Percentiles rank a stretch among this genome's conserved stretches.
Evolutionary conservation across 2,113 vertebrate genomes (phyloP).

Genomic region (Conger conger): DNA sequence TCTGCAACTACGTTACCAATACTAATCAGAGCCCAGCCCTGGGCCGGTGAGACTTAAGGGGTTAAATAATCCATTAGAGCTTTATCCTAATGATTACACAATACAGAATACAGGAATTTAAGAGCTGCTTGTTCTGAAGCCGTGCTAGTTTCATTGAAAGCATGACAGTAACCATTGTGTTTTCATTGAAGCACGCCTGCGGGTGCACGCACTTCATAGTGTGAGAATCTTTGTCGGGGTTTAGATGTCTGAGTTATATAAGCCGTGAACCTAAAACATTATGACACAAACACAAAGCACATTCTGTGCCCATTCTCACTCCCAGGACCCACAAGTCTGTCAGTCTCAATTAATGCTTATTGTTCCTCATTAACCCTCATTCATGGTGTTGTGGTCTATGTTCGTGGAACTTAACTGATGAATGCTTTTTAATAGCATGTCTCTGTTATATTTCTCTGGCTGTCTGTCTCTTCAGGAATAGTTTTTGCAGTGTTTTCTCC

Average conservation of each 20-base stretch:
- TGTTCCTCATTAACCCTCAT: background rate
- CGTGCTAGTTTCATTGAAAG: background rate
- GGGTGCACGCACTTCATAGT: background rate
- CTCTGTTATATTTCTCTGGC: background rate
- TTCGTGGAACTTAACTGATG: slow-evolving; percentile 5
- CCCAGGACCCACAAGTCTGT: background rate
- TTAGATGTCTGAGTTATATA: background rate
- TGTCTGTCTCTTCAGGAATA: background rate
- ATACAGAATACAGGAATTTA: background rate
- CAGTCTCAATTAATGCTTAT: slow-evolving; percentile 1
- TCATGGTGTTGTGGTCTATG: background rate
- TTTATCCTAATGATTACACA: background rate
- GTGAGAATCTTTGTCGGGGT: background rate
- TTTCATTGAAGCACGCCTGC: background rate
- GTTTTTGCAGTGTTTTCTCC: background rate
- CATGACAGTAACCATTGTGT: background rate
- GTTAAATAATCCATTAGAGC: too few species aligned
- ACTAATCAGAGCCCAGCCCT: too few species aligned
- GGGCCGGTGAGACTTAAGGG: too few species aligned
- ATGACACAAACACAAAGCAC: background rate
- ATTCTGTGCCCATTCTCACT: background rate
- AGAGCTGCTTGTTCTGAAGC: background rate
- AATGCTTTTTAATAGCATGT: background rate
- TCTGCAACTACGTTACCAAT: too few species aligned
- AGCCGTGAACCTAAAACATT: slow-evolving; percentile 1